phyloP scores from a whole-genome alignment of 2,113 vertebrate species.

The Theristicus caerulescens region DNA sequence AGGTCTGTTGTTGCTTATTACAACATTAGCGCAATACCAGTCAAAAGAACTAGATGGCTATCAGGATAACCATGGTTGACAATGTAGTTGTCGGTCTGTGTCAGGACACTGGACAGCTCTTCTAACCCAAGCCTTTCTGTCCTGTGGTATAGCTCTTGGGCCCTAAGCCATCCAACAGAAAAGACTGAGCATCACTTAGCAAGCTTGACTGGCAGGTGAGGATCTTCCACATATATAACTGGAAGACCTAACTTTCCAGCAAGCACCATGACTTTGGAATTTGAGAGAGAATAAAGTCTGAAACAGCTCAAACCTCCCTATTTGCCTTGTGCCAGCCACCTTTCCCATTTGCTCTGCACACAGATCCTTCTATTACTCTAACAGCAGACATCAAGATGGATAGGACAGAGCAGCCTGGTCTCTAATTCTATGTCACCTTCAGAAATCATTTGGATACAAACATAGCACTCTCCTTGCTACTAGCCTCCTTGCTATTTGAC shows the following conservation, averaged over 20 bases:
- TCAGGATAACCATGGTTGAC: neutral
- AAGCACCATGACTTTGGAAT: neutral
- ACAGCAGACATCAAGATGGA: neutral
- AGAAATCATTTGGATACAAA: neutral
- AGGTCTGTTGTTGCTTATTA: neutral
- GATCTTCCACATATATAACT: neutral
- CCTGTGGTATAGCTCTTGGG: neutral
- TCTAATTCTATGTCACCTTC: neutral
- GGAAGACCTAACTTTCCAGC: neutral
- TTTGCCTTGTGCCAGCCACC: neutral
- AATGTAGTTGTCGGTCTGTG: neutral
- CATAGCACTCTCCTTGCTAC: neutral
- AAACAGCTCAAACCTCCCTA: neutral
- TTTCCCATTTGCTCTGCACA: neutral
- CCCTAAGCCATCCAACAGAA: neutral
- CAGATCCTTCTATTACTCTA: neutral
- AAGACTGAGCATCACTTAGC: neutral
- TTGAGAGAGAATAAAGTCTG: neutral
- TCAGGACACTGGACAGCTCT: neutral
- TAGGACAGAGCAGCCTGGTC: neutral
- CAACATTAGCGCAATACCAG: neutral
- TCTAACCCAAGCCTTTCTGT: neutral
- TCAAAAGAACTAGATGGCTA: neutral
- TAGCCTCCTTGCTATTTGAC: neutral
- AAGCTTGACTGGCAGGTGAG: neutral